Percentiles rank a stretch among this genome's conserved stretches.
phyloP scores from a whole-genome alignment of 2,888 invertebrate species.

The Hecatera dysodea region DNA sequence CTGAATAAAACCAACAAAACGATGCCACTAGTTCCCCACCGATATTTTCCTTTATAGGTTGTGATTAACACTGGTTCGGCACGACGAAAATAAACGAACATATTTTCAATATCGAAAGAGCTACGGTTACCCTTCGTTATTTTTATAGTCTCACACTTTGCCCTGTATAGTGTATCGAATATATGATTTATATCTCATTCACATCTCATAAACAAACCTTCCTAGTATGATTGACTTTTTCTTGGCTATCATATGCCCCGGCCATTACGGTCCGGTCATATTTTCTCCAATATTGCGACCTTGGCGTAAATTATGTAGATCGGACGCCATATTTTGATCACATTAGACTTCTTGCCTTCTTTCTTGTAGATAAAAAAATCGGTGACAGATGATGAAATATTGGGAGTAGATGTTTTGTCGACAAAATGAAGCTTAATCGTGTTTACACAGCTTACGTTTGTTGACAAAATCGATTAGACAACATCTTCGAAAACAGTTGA shows the following conservation, averaged over 20 bases:
- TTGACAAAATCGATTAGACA: conserved; percentile 15
- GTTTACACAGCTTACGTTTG: not conserved
- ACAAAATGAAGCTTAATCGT: conserved; percentile 29
- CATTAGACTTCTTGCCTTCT: conserved; percentile 17
- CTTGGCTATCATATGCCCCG: conserved; percentile 32
- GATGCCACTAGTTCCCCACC: not conserved
- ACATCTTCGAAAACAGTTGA: conserved; percentile 27
- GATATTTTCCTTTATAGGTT: conserved; percentile 21
- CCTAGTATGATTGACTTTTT: conserved; percentile 43
- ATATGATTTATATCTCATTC: conserved; percentile 55
- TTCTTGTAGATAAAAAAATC: conserved; percentile 21
- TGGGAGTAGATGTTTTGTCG: conserved; percentile 35
- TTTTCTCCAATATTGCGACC: conserved; percentile 30
- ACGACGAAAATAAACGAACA: conserved; percentile 38
- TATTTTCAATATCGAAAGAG: conserved; percentile 46
- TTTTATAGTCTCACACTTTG: conserved; percentile 47
- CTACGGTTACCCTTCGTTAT: conserved; percentile 23
- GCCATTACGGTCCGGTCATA: conserved; percentile 23
- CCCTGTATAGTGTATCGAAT: conserved; percentile 41
- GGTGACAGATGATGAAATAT: conserved; percentile 23
- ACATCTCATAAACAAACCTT: conserved; percentile 35
- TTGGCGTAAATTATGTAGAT: conserved; percentile 48
- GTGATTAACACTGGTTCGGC: conserved; percentile 35
- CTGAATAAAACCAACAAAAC: conserved; percentile 14
- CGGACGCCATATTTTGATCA: conserved; percentile 27